These are phyloP conservation scores for Nomada fabriciana DNA, from an alignment of 2,888 invertebrate genomes.

Conservation along the genomic window DNA sequence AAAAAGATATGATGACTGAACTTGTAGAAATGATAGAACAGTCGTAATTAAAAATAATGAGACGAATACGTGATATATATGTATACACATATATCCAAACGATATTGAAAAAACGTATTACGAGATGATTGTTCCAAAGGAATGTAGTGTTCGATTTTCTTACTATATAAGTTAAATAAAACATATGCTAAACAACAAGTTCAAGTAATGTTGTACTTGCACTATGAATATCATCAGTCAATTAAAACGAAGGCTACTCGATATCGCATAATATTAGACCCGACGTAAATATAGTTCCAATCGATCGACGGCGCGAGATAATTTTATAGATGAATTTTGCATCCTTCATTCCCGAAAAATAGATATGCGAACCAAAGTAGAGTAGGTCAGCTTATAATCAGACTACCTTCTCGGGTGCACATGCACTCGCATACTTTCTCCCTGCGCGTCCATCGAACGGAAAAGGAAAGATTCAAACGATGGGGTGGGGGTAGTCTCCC, in stretches of 20 bases:
- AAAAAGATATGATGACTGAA: neutral
- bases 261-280: conserved; percentile 35
- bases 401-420: conserved; percentile 52
- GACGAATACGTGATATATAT: neutral
- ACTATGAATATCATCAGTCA: conserved; percentile 49
- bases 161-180: conserved; percentile 19
- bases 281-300: conserved; percentile 35
- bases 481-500: neutral
- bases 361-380: conserved; percentile 63
- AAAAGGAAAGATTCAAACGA: conserved; percentile 11
- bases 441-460: conserved; percentile 21
- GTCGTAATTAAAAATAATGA: neutral
- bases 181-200: conserved; percentile 24
- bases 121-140: conserved; percentile 19
- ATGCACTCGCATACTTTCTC: conserved; percentile 48
- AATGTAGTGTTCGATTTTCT: conserved; percentile 43
- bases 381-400: conserved; percentile 71
- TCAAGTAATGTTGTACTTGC: conserved; percentile 20
- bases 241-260: conserved; percentile 41
- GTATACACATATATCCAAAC: neutral
- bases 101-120: neutral
- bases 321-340: conserved; percentile 42
- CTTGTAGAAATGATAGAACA: conserved; percentile 12
- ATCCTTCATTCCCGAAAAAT: conserved; percentile 43
- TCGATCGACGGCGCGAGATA: conserved; percentile 33